Evolutionary conservation across 2,113 vertebrate genomes (phyloP).

Genomic region (Vombatus ursinus): DNA sequence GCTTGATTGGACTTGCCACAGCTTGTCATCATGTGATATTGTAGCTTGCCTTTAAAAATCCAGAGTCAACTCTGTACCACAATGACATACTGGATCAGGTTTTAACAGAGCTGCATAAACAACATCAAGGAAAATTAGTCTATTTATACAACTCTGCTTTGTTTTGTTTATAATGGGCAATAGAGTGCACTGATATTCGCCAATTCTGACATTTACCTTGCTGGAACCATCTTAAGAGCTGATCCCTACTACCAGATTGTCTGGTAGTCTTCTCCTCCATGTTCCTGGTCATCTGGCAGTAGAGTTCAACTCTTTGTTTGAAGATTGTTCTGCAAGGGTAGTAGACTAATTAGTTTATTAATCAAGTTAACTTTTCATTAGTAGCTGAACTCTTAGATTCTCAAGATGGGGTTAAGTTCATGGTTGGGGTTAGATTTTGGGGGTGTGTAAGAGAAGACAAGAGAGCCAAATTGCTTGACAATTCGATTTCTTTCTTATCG

Average conservation of each 20-base stretch:
- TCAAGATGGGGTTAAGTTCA: not conserved
- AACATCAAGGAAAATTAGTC: not conserved
- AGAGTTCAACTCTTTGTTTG: not conserved
- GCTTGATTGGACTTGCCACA: not conserved
- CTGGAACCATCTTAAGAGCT: not conserved
- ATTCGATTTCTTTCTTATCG: not conserved
- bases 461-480: not conserved
- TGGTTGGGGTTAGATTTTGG: not conserved
- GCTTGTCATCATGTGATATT: not conserved
- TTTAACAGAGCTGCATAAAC: not conserved
- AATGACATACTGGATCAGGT: not conserved
- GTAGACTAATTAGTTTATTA: not conserved
- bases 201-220: not conserved
- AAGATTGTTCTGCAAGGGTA: not conserved
- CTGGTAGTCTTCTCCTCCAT: not conserved
- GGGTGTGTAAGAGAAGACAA: not conserved
- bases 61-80: not conserved
- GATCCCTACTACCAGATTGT: fast-evolving
- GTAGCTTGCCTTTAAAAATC: not conserved
- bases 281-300: not conserved
- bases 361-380: not conserved
- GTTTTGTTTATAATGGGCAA: not conserved
- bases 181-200: not conserved
- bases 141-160: not conserved
- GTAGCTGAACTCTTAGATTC: not conserved